phyloP scores from a whole-genome alignment of 2,113 vertebrate species.

The Glareola pratincola region DNA sequence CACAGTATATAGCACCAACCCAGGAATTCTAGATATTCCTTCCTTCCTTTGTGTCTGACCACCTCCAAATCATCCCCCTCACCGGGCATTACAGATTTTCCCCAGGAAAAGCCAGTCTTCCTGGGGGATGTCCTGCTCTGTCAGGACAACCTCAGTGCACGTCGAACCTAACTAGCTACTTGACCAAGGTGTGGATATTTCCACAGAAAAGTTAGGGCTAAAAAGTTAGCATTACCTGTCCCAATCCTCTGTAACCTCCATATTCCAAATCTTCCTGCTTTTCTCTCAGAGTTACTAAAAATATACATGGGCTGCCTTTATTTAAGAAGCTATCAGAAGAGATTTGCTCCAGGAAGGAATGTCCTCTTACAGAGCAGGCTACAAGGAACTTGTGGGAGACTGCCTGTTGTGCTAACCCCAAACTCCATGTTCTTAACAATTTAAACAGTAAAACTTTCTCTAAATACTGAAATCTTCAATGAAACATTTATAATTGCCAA shows the following conservation, averaged over 20 bases:
- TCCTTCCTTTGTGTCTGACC: background rate
- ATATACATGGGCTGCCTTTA: constrained; percentile 15
- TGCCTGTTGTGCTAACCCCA: constrained; percentile 60
- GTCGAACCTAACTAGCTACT: background rate
- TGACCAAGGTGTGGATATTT: background rate
- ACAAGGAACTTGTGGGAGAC: constrained; percentile 58
- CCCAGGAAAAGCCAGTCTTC: background rate
- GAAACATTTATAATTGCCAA: constrained; percentile 67
- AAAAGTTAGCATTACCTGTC: background rate
- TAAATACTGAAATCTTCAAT: constrained; percentile 68
- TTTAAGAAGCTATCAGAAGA: constrained; percentile 57
- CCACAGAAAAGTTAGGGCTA: background rate
- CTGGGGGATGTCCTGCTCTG: too few relatives aligned
- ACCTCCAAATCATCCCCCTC: background rate
- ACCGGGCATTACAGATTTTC: background rate
- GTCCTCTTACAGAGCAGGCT: constrained; percentile 46
- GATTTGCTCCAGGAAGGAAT: constrained; percentile 55
- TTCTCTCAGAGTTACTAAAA: constrained; percentile 54
- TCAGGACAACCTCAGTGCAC: background rate
- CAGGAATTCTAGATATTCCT: background rate
- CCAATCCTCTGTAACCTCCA: background rate
- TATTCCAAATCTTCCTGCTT: constrained; percentile 15
- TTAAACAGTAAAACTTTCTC: constrained; percentile 66
- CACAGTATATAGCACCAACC: background rate
- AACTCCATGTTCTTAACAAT: constrained; percentile 63